Evolutionary conservation across 2,888 invertebrate genomes (phyloP), one percentile per base, ranked within the genome.

Genomic region (Urechis unicinctus): DNA sequence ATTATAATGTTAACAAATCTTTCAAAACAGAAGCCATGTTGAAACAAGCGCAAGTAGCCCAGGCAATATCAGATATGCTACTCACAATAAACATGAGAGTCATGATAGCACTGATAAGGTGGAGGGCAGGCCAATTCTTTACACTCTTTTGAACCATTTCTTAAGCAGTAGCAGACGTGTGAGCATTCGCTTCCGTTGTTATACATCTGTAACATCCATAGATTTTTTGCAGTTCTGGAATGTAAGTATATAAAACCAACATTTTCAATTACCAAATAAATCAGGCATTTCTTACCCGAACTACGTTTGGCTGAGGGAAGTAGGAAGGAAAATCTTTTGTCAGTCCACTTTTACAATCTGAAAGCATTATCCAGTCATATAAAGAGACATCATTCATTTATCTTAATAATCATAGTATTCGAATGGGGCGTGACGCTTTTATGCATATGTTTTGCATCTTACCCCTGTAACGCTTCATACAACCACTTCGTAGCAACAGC

Each of bases 151-250:
- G 58, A 55, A 22, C 60, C 58, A 46, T 60, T 55, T 30, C 43
- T 25, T 43, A 50, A 30, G 46, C 60, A 60, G 24, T 55, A 51
- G 30, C 60, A 60, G 22, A 60, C 36, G 25, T 58, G 50, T 25
- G 58, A 58, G 42, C 60, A 60, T 31, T 58, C 56, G 36, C 55
- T 58, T 53, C 58, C 51, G 44, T 60, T 60, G 25, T 53, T 43
- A 25, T 60, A 60, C 25, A 43, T 17, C 52, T 52, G 42, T 17
- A 44, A 41, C 36, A n/a, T n/a, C n/a, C n/a, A n/a, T n/a, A n/a
- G n/a, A n/a, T n/a, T n/a, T n/a, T n/a, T n/a, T n/a, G n/a, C n/a
- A n/a, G 6, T 17, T 21, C 6, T 9, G 36, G 22, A 31, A 25
- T 31, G 36, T 31, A 3, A 17, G 30, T 21, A 36, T 22, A 29